phyloP scores from a whole-genome alignment of 2,797 vertebrate species.

The Labroides dimidiatus region DNA sequence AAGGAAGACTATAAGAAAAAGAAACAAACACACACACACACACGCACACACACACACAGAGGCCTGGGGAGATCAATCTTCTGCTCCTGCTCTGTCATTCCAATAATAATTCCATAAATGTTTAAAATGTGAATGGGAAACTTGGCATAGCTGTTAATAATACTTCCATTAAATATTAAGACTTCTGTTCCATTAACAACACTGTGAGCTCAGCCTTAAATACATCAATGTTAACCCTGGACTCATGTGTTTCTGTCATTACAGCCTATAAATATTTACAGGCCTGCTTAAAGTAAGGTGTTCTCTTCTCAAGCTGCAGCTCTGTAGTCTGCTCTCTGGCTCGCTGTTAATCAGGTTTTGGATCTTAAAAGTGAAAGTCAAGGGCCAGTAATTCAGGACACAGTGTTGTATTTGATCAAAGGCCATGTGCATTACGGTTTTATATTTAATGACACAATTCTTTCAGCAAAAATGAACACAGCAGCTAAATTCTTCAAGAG shows the following conservation, averaged over 20 bases:
- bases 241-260: slow-evolving; percentile 50
- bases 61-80: slow-evolving; percentile 64
- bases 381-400: not conserved
- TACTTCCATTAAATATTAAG: slow-evolving; percentile 74
- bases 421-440: slow-evolving; percentile 32
- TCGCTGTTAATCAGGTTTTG: slow-evolving; percentile 21
- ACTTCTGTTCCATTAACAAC: slow-evolving; percentile 70
- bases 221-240: slow-evolving; percentile 60
- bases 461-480: slow-evolving; percentile 4
- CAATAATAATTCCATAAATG: slow-evolving; percentile 97
- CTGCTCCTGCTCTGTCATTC: slow-evolving; percentile 78
- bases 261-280: slow-evolving; percentile 72
- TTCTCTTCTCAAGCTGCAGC: not conserved
- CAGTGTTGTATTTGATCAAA: slow-evolving; percentile 14
- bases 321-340: slow-evolving; percentile 5
- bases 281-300: slow-evolving; percentile 8
- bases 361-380: not conserved
- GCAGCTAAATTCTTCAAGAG: not conserved
- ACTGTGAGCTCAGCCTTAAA: slow-evolving; percentile 37
- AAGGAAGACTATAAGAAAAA: no score
- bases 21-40: not conserved
- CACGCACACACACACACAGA: slow-evolving; percentile 16
- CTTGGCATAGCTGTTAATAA: slow-evolving; percentile 82
- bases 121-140: slow-evolving; percentile 91
- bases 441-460: slow-evolving; percentile 25